A percentile compares a stretch with the other conserved stretches of the same genome.
phyloP scores from a whole-genome alignment of 1,140 invertebrate species.

The Tachypleus tridentatus region DNA sequence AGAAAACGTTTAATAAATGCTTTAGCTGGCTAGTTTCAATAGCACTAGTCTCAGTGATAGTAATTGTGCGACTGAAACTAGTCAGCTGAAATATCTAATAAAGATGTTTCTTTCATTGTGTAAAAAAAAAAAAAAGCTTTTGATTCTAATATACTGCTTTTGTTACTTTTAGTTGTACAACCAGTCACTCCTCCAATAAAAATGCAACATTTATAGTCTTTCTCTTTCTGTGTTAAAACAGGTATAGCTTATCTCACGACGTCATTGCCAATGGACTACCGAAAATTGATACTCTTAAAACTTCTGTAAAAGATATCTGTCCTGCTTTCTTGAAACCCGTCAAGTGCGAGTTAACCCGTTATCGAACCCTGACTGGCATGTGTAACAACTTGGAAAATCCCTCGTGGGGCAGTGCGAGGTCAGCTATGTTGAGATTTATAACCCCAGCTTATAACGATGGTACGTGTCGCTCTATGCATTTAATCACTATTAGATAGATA shows the following conservation, averaged over 20 bases:
- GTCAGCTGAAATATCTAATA: neutral
- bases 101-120: neutral
- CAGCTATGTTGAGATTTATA: constrained; percentile 47
- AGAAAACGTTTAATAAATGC: too few relatives aligned
- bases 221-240: constrained; percentile 30
- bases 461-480: constrained; percentile 19
- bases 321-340: constrained; percentile 75
- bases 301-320: constrained; percentile 71
- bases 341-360: constrained; percentile 46
- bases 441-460: constrained; percentile 38
- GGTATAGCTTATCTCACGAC: constrained; percentile 68
- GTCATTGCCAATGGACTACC: constrained; percentile 78
- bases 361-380: constrained; percentile 66
- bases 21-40: too few relatives aligned
- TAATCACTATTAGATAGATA: too few relatives aligned
- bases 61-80: constrained; percentile 1
- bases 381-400: constrained; percentile 87
- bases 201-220: neutral
- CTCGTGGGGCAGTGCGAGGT: constrained; percentile 73
- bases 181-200: neutral
- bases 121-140: neutral
- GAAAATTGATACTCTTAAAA: constrained; percentile 77
- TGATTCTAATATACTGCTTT: neutral
- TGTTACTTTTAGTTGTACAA: too few relatives aligned
- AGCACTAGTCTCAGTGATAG: neutral